These are phyloP conservation scores for Eurypyga helias DNA, from an alignment of 2,113 vertebrate species.

Conservation along the genomic window DNA sequence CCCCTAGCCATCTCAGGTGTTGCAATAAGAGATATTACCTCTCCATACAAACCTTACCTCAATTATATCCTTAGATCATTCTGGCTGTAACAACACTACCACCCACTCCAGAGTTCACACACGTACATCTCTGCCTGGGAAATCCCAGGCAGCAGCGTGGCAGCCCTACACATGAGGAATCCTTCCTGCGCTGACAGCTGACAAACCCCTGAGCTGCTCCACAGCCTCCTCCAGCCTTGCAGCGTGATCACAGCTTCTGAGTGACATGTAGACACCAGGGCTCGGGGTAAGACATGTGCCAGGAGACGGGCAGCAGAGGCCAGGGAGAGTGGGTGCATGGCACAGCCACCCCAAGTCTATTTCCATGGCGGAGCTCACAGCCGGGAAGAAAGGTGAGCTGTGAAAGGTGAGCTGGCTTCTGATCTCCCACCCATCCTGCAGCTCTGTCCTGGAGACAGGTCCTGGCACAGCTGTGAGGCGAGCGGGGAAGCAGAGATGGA, in stretches of 20 bases:
- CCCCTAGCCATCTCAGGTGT: background rate
- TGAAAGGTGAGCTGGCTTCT: background rate
- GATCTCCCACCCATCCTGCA: background rate
- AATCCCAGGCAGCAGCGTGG: background rate
- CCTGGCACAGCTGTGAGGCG: background rate
- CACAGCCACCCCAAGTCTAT: accelerated
- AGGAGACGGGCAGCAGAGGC: background rate
- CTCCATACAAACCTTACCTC: background rate
- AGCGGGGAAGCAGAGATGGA: background rate
- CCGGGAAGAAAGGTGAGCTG: background rate
- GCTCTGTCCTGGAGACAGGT: background rate
- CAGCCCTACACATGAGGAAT: background rate
- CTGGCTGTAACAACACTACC: background rate
- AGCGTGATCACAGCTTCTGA: background rate
- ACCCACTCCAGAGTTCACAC: background rate
- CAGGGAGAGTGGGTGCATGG: background rate
- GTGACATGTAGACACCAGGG: background rate
- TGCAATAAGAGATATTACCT: background rate
- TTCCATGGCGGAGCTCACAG: background rate
- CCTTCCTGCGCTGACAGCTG: background rate
- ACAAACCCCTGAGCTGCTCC: background rate
- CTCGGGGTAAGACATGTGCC: accelerated
- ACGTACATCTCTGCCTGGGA: background rate
- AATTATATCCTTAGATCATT: background rate
- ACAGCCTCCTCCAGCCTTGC: background rate